Percentiles rank a stretch among this genome's conserved stretches.
Conservation (phyloP, 2,113 vertebrate species). For the Siniperca knerii region DNA sequence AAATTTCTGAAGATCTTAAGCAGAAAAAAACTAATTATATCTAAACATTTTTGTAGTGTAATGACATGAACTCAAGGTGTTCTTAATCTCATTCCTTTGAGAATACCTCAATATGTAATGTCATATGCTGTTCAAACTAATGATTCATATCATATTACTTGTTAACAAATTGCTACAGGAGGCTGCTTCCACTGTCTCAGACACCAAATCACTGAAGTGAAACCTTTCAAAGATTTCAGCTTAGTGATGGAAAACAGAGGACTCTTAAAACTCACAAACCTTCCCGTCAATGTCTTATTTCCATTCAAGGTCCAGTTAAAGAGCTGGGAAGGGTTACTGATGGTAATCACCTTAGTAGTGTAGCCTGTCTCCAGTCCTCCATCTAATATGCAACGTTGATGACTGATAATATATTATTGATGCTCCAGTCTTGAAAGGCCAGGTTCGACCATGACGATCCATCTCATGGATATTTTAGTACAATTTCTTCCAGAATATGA, state of each 20-base stretch:
- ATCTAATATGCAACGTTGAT: slow-evolving; percentile 78
- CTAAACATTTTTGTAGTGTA: background rate
- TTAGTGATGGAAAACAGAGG: slow-evolving; percentile 52
- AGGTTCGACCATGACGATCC: slow-evolving; percentile 57
- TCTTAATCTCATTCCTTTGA: slow-evolving; percentile 3
- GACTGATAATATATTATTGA: slow-evolving; percentile 79
- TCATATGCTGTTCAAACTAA: background rate
- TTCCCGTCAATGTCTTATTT: slow-evolving; percentile 58
- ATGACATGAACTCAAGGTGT: background rate
- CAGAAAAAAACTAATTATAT: background rate
- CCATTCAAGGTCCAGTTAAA: slow-evolving; percentile 63
- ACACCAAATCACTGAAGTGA: slow-evolving; percentile 48
- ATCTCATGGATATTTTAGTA: slow-evolving; percentile 77
- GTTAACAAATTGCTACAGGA: slow-evolving; percentile 48
- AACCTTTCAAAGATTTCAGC: slow-evolving; percentile 68
- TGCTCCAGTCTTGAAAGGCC: slow-evolving; percentile 72
- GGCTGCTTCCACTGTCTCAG: slow-evolving; percentile 15
- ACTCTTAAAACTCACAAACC: slow-evolving; percentile 48
- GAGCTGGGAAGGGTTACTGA: slow-evolving; percentile 61
- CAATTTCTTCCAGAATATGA: slow-evolving; percentile 61
- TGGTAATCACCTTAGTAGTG: slow-evolving; percentile 67
- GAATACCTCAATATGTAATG: slow-evolving; percentile 6
- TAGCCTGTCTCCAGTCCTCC: slow-evolving; percentile 64
- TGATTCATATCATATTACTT: slow-evolving; percentile 37
- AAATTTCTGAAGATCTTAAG: background rate